Conservation (phyloP, 2,113 vertebrate species). For the Brachyistius frenatus region DNA sequence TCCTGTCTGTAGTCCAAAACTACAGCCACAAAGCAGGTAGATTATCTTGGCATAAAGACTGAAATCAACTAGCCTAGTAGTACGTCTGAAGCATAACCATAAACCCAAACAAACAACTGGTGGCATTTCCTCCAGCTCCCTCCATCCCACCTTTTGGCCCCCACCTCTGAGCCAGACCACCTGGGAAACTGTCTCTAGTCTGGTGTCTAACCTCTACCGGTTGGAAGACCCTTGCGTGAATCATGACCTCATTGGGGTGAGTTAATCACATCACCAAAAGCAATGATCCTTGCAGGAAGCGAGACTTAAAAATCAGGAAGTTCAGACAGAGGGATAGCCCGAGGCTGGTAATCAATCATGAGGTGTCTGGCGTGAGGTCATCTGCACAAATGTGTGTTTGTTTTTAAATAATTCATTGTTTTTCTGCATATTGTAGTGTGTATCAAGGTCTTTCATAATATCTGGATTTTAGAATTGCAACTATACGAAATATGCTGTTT, state of each 20-base stretch:
- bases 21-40: not conserved
- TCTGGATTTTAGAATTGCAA: not conserved
- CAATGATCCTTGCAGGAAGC: conserved; percentile 70
- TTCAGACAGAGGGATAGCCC: conserved; percentile 67
- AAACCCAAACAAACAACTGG: conserved; percentile 28
- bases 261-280: conserved; percentile 73
- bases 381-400: conserved; percentile 40
- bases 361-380: conserved; percentile 55
- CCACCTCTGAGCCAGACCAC: conserved; percentile 46
- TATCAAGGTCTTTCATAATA: not conserved
- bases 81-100: conserved; percentile 17
- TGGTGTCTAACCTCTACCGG: conserved; percentile 42
- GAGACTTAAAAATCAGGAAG: conserved; percentile 76
- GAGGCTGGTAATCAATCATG: conserved; percentile 77
- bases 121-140: not conserved
- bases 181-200: conserved; percentile 51
- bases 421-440: conserved; percentile 7
- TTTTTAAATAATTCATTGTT: conserved; percentile 48
- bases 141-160: conserved; percentile 5
- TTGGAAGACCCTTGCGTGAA: conserved; percentile 57
- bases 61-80: not conserved
- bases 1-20: not conserved
- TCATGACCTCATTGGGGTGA: conserved; percentile 65
- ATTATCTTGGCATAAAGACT: not conserved
- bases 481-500: conserved; percentile 2